Percentiles rank a stretch among this genome's conserved stretches.
Conservation (phyloP, 2,797 vertebrate genomes). For the Anolis apletophallus region DNA sequence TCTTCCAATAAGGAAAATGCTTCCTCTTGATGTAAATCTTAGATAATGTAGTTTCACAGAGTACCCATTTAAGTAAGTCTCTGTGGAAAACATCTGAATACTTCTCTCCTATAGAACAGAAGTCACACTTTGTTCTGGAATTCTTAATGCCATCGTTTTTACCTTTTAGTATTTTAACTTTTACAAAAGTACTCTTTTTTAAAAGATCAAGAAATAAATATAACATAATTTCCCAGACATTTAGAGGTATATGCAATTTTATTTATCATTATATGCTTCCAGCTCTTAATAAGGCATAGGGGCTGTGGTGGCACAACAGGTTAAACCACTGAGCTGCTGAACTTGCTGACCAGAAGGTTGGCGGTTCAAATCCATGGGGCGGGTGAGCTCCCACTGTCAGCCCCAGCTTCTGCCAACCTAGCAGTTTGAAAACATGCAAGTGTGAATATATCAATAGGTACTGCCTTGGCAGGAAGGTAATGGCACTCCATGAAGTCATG, state of each 20-base stretch:
- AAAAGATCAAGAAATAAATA: neutral
- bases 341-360: no score
- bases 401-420: no score
- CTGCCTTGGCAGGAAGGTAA: no score
- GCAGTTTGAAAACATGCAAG: no score
- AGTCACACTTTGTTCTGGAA: neutral
- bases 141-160: neutral
- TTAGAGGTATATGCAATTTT: neutral
- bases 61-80: neutral
- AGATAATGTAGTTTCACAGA: neutral
- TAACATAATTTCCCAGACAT: neutral
- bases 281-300: no score
- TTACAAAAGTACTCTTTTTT: neutral
- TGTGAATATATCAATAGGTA: no score
- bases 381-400: no score
- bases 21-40: neutral
- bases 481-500: no score
- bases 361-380: no score
- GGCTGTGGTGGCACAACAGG: no score
- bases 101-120: neutral
- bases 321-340: no score
- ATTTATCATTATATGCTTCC: neutral
- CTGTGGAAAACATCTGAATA: neutral
- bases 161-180: neutral
- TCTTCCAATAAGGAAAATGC: neutral